Evolutionary conservation across 2,113 vertebrate species (phyloP).

Genomic region (Stegastes partitus): DNA sequence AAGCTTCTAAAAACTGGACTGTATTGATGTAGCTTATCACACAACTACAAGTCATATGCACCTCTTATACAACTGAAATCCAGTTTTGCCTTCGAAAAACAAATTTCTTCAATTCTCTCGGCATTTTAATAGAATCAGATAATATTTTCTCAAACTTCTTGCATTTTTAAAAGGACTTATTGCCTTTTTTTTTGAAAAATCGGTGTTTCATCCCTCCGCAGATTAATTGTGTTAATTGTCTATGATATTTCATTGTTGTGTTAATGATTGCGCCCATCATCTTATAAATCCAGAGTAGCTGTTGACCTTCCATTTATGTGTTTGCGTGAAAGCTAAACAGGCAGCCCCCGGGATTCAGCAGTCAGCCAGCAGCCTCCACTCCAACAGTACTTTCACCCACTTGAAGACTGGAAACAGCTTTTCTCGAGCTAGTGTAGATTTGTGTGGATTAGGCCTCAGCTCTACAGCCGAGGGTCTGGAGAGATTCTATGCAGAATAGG

Average conservation of each 20-base stretch:
- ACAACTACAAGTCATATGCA: neutral
- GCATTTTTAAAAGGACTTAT: neutral
- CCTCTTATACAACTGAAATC: no score
- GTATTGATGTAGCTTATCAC: neutral
- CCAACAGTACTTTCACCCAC: slow-evolving; percentile 76
- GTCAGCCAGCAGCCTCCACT: slow-evolving; percentile 80
- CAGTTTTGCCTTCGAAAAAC: no score
- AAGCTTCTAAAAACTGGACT: neutral
- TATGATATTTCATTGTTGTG: slow-evolving; percentile 53
- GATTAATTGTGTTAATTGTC: slow-evolving; percentile 25
- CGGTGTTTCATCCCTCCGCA: neutral
- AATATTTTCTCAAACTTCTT: no score
- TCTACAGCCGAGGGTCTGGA: slow-evolving; percentile 70
- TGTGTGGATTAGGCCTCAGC: slow-evolving; percentile 79
- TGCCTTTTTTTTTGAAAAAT: neutral
- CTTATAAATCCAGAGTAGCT: slow-evolving; percentile 65
- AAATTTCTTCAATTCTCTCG: neutral
- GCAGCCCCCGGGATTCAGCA: slow-evolving; percentile 65
- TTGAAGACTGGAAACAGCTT: slow-evolving; percentile 82
- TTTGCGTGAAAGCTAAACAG: slow-evolving; percentile 75
- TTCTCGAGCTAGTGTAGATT: slow-evolving; percentile 80
- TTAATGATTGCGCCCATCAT: slow-evolving; percentile 68
- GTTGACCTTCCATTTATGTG: slow-evolving; percentile 77
- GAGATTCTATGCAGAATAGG: slow-evolving; percentile 74
- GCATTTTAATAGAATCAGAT: neutral